phyloP scores from a whole-genome alignment of 2,888 invertebrate genomes.

The Cataglyphis rosenhaueri region DNA sequence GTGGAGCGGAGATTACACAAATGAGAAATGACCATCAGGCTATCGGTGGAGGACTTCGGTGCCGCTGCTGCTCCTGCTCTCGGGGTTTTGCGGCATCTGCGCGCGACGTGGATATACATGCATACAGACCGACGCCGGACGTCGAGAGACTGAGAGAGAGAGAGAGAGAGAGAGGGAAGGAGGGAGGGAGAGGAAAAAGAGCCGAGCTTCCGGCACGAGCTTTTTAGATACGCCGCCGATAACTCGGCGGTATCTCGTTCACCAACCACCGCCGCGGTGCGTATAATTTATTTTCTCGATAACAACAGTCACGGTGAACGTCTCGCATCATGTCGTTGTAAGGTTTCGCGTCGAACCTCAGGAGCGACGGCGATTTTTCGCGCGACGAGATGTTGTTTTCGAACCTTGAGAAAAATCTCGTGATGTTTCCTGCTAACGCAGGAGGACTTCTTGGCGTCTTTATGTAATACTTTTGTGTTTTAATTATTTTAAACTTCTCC shows the following conservation, averaged over 20 bases:
- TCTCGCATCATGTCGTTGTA: slow-evolving; percentile 32
- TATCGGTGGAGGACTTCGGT: slow-evolving; percentile 80
- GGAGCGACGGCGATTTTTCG: background rate
- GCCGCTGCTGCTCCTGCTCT: slow-evolving; percentile 68
- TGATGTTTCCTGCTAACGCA: too few relatives aligned
- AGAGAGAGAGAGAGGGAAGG: slow-evolving; percentile 12
- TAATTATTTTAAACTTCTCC: background rate
- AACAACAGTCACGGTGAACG: slow-evolving; percentile 9
- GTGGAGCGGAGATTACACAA: slow-evolving; percentile 83
- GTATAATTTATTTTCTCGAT: slow-evolving; percentile 54
- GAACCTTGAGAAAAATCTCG: too few relatives aligned
- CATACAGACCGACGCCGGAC: slow-evolving; percentile 6
- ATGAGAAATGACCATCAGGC: slow-evolving; percentile 84
- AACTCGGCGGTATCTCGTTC: slow-evolving; percentile 38
- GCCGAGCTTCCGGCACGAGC: slow-evolving; percentile 51
- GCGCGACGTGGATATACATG: slow-evolving; percentile 65
- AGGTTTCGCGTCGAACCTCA: slow-evolving; percentile 43
- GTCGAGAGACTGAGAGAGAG: slow-evolving; percentile 14
- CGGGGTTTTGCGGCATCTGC: slow-evolving; percentile 74
- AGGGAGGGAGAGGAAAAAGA: slow-evolving; percentile 57
- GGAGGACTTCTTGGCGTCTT: background rate
- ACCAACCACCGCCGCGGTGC: slow-evolving; percentile 22
- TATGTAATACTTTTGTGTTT: background rate
- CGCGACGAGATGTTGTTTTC: background rate
- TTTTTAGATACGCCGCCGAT: slow-evolving; percentile 53